phyloP scores from a whole-genome alignment of 2,797 vertebrate genomes.

The Micromesistius poutassou region DNA sequence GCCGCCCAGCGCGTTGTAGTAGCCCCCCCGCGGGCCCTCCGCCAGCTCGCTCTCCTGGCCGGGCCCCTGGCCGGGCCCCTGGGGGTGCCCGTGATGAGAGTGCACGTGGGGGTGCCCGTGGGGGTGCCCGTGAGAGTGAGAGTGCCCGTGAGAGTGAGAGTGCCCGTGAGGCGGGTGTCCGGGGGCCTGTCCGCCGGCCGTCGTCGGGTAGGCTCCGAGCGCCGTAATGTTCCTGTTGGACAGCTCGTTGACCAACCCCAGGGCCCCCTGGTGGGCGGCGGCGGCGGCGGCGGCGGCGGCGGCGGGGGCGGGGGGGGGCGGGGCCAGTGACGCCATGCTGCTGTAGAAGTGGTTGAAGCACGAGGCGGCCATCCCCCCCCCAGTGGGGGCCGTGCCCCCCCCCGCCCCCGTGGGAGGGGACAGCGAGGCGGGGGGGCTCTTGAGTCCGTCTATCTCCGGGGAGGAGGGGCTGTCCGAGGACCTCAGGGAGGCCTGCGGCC shows the following conservation, averaged over 20 bases:
- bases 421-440: constrained; percentile 61
- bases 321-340: constrained; percentile 82
- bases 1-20: constrained; percentile 85
- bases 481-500: constrained; percentile 50
- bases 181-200: neutral
- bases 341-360: constrained; percentile 93
- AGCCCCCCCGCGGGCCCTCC: constrained; percentile 76
- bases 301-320: constrained; percentile 60
- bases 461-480: constrained; percentile 75
- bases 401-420: constrained; percentile 75
- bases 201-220: constrained; percentile 76
- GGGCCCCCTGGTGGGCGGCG: constrained; percentile 71
- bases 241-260: constrained; percentile 81
- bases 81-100: too few species aligned
- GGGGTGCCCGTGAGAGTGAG: neutral
- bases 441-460: constrained; percentile 82
- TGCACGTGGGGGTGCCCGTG: neutral
- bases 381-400: too few species aligned
- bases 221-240: constrained; percentile 85
- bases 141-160: neutral
- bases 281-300: too few species aligned
- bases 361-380: constrained; percentile 66
- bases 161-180: neutral
- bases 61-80: neutral
- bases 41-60: constrained; percentile 57